A percentile compares a stretch with the other conserved stretches of the same genome.
These are phyloP conservation scores for Reticulitermes speratus DNA, from an alignment of 1,140 invertebrate genomes.

Conservation along the genomic window DNA sequence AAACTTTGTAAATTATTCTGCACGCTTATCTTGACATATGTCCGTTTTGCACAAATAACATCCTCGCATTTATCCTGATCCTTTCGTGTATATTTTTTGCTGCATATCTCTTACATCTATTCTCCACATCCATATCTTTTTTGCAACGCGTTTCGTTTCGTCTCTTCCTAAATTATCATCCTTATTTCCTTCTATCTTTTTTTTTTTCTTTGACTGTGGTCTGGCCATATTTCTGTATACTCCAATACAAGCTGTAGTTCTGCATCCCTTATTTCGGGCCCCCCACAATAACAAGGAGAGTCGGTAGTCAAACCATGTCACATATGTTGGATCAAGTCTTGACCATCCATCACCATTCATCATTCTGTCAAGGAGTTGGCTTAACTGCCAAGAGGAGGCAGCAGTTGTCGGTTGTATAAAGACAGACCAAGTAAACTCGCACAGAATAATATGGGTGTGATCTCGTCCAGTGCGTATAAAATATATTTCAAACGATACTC, in stretches of 20 bases:
- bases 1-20: no score
- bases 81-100: neutral
- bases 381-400: slow-evolving; percentile 18
- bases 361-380: slow-evolving; percentile 14
- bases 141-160: neutral
- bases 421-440: neutral
- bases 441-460: neutral
- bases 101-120: neutral
- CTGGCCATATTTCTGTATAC: neutral
- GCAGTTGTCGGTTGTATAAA: slow-evolving; percentile 15
- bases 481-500: no score
- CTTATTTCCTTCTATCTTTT: neutral
- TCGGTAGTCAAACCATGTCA: slow-evolving; percentile 25
- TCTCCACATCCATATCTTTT: neutral
- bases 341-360: slow-evolving; percentile 29
- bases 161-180: slow-evolving; percentile 7
- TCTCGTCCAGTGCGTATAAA: neutral
- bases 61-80: neutral
- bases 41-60: neutral
- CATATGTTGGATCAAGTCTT: slow-evolving; percentile 25
- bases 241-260: neutral
- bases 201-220: neutral
- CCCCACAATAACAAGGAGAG: slow-evolving; percentile 12
- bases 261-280: neutral
- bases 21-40: neutral